Evolutionary conservation across 2,888 invertebrate species (phyloP), one percentile per base, ranked within the genome.

Genomic region (Dryobotodes eremita): DNA sequence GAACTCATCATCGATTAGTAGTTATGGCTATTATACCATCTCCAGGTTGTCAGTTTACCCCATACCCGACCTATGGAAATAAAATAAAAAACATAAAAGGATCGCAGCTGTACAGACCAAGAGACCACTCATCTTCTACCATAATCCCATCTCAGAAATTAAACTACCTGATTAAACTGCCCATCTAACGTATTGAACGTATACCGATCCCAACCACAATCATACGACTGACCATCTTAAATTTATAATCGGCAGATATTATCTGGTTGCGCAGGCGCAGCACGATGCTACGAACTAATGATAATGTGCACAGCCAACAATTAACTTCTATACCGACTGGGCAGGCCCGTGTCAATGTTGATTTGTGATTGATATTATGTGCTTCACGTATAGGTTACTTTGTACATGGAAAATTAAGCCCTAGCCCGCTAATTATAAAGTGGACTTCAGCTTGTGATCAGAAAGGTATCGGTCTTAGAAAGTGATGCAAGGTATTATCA

Each of bases 311-410:
- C 90, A 88, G 87, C 93, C 93, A 90, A 93, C 94, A 95, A 96
- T 95, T 95, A 95, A 94, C 91, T 92, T 90, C 91, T 92, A 93
- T 92, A 92, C 93, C 90, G 91, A 92, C 93, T 93, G 96, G 95
- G 95, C 94, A 87, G 95, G 85, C 86, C 94, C 93, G 82, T 88
- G 94, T 95, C 95, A 93, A 88, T 93, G 89, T 94, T 95, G 95
- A 95, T 95, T 95, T 96, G 96, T 95, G 95, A 96, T 96, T 96
- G 96, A 96, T 96, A 92, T 92, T 95, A 94, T 94, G 92, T 93
- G 92, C 87, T 86, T 69, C 85, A 83, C 81, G 72, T 86, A 86
- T 83, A 75, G 57, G 80, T 73, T n/a, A 42, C 8, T 62, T 26
- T 36, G 0, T 17, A 59, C 61, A 77, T 53, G 0, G 26, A 11